These are phyloP conservation scores for Sympetrum striolatum DNA, from an alignment of 2,888 invertebrate species.

Conservation along the genomic window DNA sequence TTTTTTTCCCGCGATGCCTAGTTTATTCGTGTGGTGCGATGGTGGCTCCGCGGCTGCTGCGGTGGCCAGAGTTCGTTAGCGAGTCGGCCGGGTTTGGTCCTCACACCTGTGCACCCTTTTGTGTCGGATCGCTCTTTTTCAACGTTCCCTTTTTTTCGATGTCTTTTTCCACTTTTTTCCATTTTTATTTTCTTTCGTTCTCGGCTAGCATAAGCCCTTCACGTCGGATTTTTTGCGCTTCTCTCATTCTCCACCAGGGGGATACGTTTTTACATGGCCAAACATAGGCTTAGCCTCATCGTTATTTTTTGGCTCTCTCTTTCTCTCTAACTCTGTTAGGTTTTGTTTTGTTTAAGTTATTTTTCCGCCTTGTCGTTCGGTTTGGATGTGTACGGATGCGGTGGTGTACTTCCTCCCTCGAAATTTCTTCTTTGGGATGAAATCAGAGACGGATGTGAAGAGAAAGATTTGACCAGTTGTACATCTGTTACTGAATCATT, in stretches of 20 bases:
- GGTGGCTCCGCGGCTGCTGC: constrained; percentile 30
- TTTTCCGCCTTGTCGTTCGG: background rate
- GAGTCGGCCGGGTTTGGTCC: background rate
- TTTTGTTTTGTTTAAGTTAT: background rate
- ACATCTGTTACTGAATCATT: too few relatives aligned
- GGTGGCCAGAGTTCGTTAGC: constrained; percentile 26
- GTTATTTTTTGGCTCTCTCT: background rate
- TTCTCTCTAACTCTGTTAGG: background rate
- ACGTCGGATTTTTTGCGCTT: background rate
- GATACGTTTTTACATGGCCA: constrained; percentile 4
- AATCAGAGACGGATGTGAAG: background rate
- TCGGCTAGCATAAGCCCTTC: background rate
- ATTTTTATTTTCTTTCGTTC: background rate
- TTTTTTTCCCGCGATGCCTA: background rate
- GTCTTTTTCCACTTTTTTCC: background rate
- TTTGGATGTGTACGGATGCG: background rate
- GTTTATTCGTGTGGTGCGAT: constrained; percentile 27
- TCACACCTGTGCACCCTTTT: constrained; percentile 22
- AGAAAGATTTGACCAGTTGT: too few relatives aligned
- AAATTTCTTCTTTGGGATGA: background rate
- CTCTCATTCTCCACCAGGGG: background rate
- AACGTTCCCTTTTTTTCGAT: background rate
- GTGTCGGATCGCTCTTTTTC: background rate
- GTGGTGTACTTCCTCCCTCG: background rate
- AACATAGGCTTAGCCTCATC: constrained; percentile 9